Evolutionary conservation across 2,797 vertebrate genomes (phyloP), one percentile per base, ranked within the genome.

Genomic region (Naso thynnoides): DNA sequence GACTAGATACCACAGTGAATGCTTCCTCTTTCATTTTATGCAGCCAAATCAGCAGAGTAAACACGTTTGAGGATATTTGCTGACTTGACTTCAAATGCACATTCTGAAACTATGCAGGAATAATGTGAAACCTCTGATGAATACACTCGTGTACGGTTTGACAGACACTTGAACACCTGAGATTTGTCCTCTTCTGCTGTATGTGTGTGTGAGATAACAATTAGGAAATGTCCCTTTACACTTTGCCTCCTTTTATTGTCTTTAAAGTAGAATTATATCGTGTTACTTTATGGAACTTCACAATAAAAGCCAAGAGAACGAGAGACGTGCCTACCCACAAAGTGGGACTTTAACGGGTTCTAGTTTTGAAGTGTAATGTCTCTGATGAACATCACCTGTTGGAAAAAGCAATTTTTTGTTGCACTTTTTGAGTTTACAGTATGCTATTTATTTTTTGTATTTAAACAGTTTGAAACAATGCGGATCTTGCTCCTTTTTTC

Each of bases 51-150:
- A 62, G 73, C 11, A 0, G 10, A 39, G 45, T 57, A 52, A 52
- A 59, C 15, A 8, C 3, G 56, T 27, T 50, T 60, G 50, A 41
- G 31, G 31, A 3, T 6, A 24, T 57, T 66, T 50, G 24, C 42
- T 73, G 60, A 64, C 76, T 71, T 86, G 65, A 82, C 53, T 77
- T 79, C 26, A 86, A 68, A 86, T 88, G 80, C 87, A 91, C 84
- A 83, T 88, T 87, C 72, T 84, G 63, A 89, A 89, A 88, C 93
- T 94, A 92, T 94, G 93, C 93, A 94, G 92, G 79, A 86, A 88
- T 79, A 86, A 83, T 84, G 54, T 81, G 72, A 87, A 87, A 78
- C 42, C 65, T 90, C 75, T 71, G 49, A 80, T 74, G 56, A 84
- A 76, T 74, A 85, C 29, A 80, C 76, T 68, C 75, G 78, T 85